phyloP scores from a whole-genome alignment of 2,113 vertebrate species.

The Trogon melanurus region DNA sequence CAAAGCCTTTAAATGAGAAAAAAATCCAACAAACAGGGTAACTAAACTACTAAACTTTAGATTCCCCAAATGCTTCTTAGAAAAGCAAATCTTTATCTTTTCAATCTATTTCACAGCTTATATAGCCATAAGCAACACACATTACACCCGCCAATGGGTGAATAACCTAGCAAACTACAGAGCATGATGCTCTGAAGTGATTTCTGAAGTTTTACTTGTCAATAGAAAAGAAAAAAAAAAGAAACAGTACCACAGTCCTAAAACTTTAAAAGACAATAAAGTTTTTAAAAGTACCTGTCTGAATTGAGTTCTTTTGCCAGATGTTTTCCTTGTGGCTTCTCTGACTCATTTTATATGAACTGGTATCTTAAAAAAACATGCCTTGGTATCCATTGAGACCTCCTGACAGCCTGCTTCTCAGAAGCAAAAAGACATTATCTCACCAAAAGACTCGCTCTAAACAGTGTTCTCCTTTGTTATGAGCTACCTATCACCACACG shows the following conservation, averaged over 20 bases:
- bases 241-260: neutral
- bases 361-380: neutral
- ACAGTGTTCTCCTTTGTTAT: neutral
- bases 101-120: neutral
- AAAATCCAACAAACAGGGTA: neutral
- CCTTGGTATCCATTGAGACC: neutral
- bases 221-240: neutral
- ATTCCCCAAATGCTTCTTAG: neutral
- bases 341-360: neutral
- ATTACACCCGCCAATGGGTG: neutral
- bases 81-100: neutral
- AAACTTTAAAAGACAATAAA: neutral
- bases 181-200: neutral
- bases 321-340: neutral
- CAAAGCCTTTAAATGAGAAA: neutral
- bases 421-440: conserved; percentile 1
- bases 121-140: neutral
- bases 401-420: neutral
- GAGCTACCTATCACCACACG: neutral
- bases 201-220: neutral
- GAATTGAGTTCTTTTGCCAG: neutral
- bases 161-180: neutral
- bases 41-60: neutral
- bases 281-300: neutral
- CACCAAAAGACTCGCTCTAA: neutral